Percentiles rank a stretch among this genome's conserved stretches.
Conservation (phyloP, 2,888 invertebrate species). For the Drosophila atripex region DNA sequence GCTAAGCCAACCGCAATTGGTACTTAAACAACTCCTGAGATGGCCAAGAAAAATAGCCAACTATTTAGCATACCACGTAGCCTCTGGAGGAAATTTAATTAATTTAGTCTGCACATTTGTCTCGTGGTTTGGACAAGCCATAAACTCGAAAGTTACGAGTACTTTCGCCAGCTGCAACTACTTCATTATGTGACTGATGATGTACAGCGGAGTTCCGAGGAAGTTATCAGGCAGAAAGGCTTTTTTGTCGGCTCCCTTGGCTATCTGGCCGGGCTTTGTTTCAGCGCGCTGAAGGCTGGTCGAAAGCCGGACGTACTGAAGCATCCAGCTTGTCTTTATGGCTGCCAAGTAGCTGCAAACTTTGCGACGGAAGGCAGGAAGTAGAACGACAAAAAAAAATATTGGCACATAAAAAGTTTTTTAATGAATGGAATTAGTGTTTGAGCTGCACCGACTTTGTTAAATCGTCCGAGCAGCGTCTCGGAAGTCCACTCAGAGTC, state of each 20-base stretch:
- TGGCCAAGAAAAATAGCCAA: constrained; percentile 6
- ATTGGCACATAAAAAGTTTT: constrained; percentile 78
- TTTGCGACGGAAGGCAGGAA: constrained; percentile 32
- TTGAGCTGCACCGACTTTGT: constrained; percentile 72
- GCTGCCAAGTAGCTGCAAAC: constrained; percentile 49
- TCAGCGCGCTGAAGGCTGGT: constrained; percentile 20
- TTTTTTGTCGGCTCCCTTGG: constrained; percentile 45
- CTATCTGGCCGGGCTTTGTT: constrained; percentile 25
- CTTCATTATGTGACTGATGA: constrained; percentile 79
- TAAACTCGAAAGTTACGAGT: constrained; percentile 65
- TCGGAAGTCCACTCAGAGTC: constrained; percentile 46
- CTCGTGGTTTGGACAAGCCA: constrained; percentile 60
- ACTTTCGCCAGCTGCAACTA: constrained; percentile 74
- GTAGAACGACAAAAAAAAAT: constrained; percentile 40
- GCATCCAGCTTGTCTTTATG: constrained; percentile 48
- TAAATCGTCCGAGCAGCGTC: constrained; percentile 64
- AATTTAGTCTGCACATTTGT: constrained; percentile 56
- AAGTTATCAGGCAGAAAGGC: constrained; percentile 56
- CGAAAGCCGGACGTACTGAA: constrained; percentile 10
- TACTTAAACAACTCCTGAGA: background rate
- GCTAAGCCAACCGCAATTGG: background rate
- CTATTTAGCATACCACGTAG: constrained; percentile 63
- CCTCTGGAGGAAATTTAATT: constrained; percentile 66
- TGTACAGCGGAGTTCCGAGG: constrained; percentile 53
- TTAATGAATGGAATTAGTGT: constrained; percentile 79